These are phyloP conservation scores for Megaceryle alcyon DNA, from an alignment of 2,797 vertebrate genomes.

Conservation along the genomic window DNA sequence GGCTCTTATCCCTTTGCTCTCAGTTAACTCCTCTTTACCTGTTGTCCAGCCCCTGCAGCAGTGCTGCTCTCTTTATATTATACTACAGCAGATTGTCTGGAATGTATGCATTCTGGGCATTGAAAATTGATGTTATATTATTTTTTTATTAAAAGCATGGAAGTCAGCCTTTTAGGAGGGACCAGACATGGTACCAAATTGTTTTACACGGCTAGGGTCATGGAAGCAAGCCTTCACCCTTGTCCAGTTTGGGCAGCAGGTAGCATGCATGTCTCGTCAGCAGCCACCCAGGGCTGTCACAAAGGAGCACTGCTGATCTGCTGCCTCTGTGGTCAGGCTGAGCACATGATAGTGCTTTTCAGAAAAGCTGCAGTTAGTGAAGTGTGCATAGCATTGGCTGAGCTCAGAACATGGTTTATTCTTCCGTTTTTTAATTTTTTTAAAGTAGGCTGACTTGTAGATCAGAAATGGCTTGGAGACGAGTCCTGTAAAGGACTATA, in stretches of 20 bases:
- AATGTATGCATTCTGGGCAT: neutral
- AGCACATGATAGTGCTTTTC: neutral
- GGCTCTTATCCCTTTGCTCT: neutral
- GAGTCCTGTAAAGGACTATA: neutral
- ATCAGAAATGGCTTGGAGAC: neutral
- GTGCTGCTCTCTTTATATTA: neutral
- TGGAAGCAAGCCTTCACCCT: neutral
- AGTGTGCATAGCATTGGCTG: neutral
- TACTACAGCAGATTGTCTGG: neutral
- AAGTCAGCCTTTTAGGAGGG: neutral
- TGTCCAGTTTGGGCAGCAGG: neutral
- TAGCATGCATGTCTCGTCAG: fast-evolving
- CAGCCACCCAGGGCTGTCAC: neutral
- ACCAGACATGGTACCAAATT: neutral
- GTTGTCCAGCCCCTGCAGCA: neutral
- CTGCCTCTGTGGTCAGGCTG: neutral
- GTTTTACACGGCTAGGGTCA: neutral
- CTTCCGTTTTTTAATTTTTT: neutral
- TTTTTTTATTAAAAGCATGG: neutral
- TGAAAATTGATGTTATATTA: neutral
- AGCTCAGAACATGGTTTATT: neutral
- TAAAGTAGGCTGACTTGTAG: neutral
- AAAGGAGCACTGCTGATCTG: neutral
- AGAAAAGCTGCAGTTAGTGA: neutral
- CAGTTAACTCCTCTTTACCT: neutral